Base-by-base conservation (phyloP, 2,113 vertebrate species). In the Xenopus borealis region DNA sequence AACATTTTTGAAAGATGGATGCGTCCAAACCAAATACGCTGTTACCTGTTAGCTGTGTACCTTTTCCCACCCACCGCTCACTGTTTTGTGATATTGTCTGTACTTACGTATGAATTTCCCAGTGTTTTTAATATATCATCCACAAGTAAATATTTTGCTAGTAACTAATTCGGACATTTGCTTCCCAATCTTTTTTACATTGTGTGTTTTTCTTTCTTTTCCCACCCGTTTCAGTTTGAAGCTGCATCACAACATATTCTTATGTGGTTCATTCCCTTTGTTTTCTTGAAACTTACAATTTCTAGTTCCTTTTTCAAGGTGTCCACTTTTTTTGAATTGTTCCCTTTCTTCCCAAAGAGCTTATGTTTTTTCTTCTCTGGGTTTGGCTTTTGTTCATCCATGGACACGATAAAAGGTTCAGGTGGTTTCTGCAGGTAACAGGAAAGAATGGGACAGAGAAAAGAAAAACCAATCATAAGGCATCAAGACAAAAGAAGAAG, bases 271-370 rank as follows among this genome's bases (percentile, higher is more conserved):
- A 8, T 18, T 70, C 14, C 16, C 27, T 14, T 19, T 27, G 23
- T 27, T 16, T 10, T 17, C 5, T 12, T 17, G 12, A 2, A 18
- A 91, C 91, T 90, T 80, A 93, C 91, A 89, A 93, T 74, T 40
- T 88, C 85, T 61, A 86, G 61, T 62, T 89, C 88, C 46, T 90
- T 88, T 79, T 88, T 90, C 0, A 86, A 86, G 0, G 84, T 84
- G 18, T 86, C 79, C 45, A 84, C 72, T 18, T 75, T 85, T 81
- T 71, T 78, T 3, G 76, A 78, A 23, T 78, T 75, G 30, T 82
- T 86, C 57, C 80, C 72, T 75, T 79, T 84, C 69, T 83, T 84
- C 47, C 62, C 5, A 47, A 65, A 8, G 3, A 79, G 44, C 53
- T 72, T 85, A n/a, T 81, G 86, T 63, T 73, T 47, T 30, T 81